Evolutionary conservation across 2,113 vertebrate species (phyloP), one percentile per base, ranked within the genome.

Genomic region (Hyperoodon ampullatus): DNA sequence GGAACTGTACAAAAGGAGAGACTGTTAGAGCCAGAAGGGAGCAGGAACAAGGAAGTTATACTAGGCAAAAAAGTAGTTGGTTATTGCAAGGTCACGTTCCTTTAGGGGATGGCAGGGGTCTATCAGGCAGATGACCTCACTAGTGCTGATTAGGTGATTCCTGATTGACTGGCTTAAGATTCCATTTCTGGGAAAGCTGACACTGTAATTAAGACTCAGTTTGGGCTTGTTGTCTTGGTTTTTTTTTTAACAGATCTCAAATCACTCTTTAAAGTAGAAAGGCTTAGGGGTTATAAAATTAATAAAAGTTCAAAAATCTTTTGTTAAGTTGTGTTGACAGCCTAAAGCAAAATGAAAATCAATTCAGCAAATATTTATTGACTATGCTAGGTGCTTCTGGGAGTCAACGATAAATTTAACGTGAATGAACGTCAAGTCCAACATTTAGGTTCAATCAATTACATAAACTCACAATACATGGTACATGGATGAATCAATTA

Each of bases 281-380:
- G 14, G 8, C 18, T 85, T 93, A 72, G 66, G 6, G 60, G 78
- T 94, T 74, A 61, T 74, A 93, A 86, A 89, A 95, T 58, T 47
- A 81, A 78, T 63, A 85, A 89, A 68, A 82, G 66, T 82, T 82
- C 61, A 92, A 77, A 87, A 65, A n/a, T 9, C 58, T 94, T 95
- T 68, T 28, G 12, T 60, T 71, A 82, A 86, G 8, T 74, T 87
- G 33, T 86, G 16, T 80, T 66, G 35, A 81, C 12, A 78, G 39
- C 47, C 78, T 89, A 63, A 92, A 95, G 66, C 39, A 97, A 96
- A 97, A 72, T 35, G 21, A 87, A 95, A 96, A 92, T 90, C 77
- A 80, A 47, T 65, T 71, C 21, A 66, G 87, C 68, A 78, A 93
- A n/a, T 93, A 96, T 55, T 89, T 93, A 95, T 74, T 78, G 72